Base-by-base conservation (phyloP, 2,888 invertebrate species). In the Malachius bipustulatus region DNA sequence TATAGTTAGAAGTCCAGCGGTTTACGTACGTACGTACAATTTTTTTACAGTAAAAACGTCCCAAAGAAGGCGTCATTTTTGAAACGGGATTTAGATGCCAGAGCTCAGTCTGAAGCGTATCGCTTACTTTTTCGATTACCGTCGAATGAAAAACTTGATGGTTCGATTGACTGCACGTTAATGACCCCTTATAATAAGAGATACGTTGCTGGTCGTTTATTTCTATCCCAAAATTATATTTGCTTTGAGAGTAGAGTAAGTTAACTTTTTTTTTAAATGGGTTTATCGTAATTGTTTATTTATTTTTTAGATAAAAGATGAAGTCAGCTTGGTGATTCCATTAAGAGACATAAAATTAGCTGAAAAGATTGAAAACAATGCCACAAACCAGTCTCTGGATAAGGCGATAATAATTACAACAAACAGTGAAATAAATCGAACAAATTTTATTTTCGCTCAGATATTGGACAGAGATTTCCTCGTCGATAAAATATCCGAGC, bases 111-210 rank as follows among this genome's bases (percentile, higher is more conserved):
- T 12, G 94, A 94, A 62, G 77, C 84, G 26, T 97, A 90, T 62
- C 74, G 85, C 19, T 65, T 84, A 47, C 72, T 78, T 52, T 89
- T 89, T 56, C 70, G 90, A 46, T 72, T 98, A 47, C 94, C 97
- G 0, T 73, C 78, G 39, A 70, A 67, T 15, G 97, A 97, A 65
- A 93, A 93, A 60, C 66, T 98, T 38, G 97, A 98, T 63, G 97
- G 97, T 1, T 82, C 83, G 29, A 84, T 88, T 35, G 87, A 88
- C 53, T 89, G 90, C 54, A 78, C 85, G 6, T 65, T 98, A 35
- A 90, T 91, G 82, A 93, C 96, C 2, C 94, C 96, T 0, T 97
- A 88, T 59, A 87, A 91, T 56, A 93, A 93, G 59, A 77, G 77
- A 46, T 82, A 87, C 56, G 83, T 85, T 37, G 75, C 77, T 67